These are phyloP conservation scores for Drosophila biarmipes DNA, from an alignment of 1,140 invertebrate species.

Conservation along the genomic window DNA sequence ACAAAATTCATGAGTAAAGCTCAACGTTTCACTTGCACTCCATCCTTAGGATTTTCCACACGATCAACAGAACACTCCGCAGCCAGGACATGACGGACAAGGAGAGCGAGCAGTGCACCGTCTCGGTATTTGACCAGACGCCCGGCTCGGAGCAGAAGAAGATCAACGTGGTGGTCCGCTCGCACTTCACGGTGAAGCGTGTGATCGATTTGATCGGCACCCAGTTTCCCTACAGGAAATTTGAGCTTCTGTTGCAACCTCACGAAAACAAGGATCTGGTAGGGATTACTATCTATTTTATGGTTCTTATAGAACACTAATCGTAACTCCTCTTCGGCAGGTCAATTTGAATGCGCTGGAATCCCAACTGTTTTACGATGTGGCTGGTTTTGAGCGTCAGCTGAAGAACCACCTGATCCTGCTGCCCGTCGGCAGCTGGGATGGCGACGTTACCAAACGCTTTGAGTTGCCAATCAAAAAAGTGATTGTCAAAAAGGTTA, in stretches of 20 bases:
- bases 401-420: conserved; percentile 73
- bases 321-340: conserved; percentile 14
- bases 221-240: conserved; percentile 86
- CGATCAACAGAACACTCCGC: conserved; percentile 46
- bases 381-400: conserved; percentile 66
- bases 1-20: conserved; percentile 36
- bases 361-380: conserved; percentile 56
- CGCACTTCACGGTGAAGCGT: conserved; percentile 85
- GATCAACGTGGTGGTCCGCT: conserved; percentile 85
- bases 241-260: conserved; percentile 85
- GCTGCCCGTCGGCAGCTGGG: conserved; percentile 65
- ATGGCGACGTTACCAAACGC: conserved; percentile 68
- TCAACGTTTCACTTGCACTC: conserved; percentile 11
- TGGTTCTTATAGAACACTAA: not conserved
- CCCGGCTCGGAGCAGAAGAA: conserved; percentile 83
- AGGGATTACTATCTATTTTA: not conserved
- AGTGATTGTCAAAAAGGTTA: conserved; percentile 32
- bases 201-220: conserved; percentile 86
- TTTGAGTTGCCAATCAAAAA: conserved; percentile 67
- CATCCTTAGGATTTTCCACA: conserved; percentile 24
- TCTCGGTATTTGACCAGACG: conserved; percentile 86
- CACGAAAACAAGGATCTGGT: conserved; percentile 69
- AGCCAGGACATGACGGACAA: conserved; percentile 58
- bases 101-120: conserved; percentile 85
- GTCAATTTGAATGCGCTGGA: conserved; percentile 70